A percentile compares a stretch with the other conserved stretches of the same genome.
These are phyloP conservation scores for Cantharis nigra DNA, from an alignment of 2,888 invertebrate genomes.

Conservation along the genomic window DNA sequence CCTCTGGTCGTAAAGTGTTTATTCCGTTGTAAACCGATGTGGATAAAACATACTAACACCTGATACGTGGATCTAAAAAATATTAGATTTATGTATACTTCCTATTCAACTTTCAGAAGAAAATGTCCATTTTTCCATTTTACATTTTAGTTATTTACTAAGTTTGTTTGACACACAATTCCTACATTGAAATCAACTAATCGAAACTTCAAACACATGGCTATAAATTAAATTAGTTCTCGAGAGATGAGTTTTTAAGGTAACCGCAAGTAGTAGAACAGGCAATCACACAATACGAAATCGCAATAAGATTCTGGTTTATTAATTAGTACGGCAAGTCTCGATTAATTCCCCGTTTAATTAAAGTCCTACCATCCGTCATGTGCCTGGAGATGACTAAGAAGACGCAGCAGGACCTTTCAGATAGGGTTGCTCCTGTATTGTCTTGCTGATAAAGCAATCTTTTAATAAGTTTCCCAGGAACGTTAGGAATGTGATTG, in stretches of 20 bases:
- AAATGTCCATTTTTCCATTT: background rate
- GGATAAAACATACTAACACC: conserved; percentile 41
- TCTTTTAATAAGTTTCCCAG: conserved; percentile 51
- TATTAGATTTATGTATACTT: background rate
- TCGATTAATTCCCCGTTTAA: conserved; percentile 52
- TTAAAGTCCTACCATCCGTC: conserved; percentile 50
- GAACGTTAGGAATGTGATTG: conserved; percentile 48
- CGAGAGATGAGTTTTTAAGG: conserved; percentile 16
- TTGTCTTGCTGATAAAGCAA: conserved; percentile 53
- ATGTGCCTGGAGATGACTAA: conserved; percentile 42
- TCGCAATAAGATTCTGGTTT: conserved; percentile 46
- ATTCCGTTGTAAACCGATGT: conserved; percentile 47
- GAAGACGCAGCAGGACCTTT: conserved; percentile 21
- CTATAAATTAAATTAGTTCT: conserved; percentile 25
- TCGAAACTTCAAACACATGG: conserved; percentile 1
- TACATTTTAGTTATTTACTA: background rate
- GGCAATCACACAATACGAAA: conserved; percentile 24
- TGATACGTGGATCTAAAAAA: conserved; percentile 36
- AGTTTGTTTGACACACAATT: background rate
- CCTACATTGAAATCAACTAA: background rate
- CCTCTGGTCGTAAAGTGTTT: conserved; percentile 51
- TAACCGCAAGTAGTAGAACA: conserved; percentile 26
- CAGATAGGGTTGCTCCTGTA: conserved; percentile 42
- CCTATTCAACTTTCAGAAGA: background rate
- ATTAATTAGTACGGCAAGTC: conserved; percentile 49